These are phyloP conservation scores for Aegithalos caudatus DNA, from an alignment of 2,113 vertebrate genomes.

Conservation along the genomic window DNA sequence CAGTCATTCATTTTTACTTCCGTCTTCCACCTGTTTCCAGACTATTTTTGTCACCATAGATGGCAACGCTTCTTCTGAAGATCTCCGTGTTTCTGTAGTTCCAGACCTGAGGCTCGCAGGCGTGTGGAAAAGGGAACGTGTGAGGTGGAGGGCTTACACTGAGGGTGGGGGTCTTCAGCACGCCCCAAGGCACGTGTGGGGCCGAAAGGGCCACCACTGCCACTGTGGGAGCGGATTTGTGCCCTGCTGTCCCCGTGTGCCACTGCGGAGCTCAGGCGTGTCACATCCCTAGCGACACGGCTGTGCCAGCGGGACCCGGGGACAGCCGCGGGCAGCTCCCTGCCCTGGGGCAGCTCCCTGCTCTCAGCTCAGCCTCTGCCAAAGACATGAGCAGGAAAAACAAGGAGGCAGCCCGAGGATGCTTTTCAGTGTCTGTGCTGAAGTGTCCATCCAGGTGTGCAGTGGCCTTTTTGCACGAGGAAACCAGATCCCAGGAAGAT, in stretches of 20 bases:
- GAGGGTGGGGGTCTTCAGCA: neutral
- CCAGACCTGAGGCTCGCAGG: neutral
- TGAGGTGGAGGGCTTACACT: neutral
- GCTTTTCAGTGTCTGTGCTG: neutral
- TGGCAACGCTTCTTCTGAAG: neutral
- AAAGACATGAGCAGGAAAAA: rapidly evolving
- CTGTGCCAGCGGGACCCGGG: rapidly evolving
- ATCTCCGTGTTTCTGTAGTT: neutral
- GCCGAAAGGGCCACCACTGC: neutral
- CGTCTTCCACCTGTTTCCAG: neutral
- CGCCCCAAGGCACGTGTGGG: rapidly evolving
- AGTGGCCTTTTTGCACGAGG: neutral
- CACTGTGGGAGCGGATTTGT: rapidly evolving
- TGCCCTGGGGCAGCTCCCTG: rapidly evolving
- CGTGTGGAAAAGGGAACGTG: rapidly evolving
- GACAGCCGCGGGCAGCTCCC: rapidly evolving
- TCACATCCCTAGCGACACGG: rapidly evolving
- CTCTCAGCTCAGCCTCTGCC: rapidly evolving
- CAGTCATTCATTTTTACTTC: neutral
- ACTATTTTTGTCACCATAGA: neutral
- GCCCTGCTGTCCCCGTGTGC: rapidly evolving
- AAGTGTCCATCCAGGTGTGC: neutral
- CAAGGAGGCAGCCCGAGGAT: neutral
- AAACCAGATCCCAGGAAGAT: neutral
- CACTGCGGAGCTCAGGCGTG: rapidly evolving